Conservation (phyloP, 2,888 invertebrate genomes). For the Cerastis leucographa region DNA sequence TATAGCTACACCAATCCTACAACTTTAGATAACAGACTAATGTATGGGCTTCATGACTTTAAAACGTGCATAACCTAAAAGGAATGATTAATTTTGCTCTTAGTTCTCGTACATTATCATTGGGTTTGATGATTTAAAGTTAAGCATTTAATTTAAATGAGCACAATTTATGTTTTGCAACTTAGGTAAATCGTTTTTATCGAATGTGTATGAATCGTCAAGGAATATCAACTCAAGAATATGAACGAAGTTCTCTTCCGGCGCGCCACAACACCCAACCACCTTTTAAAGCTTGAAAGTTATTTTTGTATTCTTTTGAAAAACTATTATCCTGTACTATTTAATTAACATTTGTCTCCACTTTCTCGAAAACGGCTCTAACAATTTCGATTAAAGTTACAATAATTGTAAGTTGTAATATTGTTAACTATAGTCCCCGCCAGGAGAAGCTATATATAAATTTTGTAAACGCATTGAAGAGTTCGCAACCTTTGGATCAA, state of each 20-base stretch:
- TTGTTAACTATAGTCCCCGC: too few species aligned
- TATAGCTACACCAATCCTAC: conserved; percentile 30
- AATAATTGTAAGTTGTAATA: too few species aligned
- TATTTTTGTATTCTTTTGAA: too few species aligned
- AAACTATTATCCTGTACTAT: too few species aligned
- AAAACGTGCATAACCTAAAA: conserved; percentile 45
- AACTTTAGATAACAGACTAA: conserved; percentile 53
- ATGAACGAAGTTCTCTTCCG: not conserved
- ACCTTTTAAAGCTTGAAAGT: not conserved
- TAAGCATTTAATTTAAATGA: conserved; percentile 19
- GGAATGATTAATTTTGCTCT: conserved; percentile 37
- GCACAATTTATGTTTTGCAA: conserved; percentile 5
- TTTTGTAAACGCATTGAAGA: too few species aligned
- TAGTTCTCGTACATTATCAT: conserved; percentile 17
- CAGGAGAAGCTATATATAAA: too few species aligned
- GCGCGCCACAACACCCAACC: not conserved
- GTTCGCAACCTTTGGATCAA: too few species aligned
- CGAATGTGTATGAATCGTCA: not conserved
- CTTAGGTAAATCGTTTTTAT: not conserved
- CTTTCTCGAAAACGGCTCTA: too few species aligned
- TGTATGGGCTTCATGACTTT: conserved; percentile 42
- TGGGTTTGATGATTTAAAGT: conserved; percentile 22
- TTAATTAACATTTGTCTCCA: too few species aligned
- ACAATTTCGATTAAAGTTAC: too few species aligned
- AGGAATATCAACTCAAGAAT: not conserved